Conservation (phyloP, 2,888 invertebrate species). For the Scrobipalpa costella region DNA sequence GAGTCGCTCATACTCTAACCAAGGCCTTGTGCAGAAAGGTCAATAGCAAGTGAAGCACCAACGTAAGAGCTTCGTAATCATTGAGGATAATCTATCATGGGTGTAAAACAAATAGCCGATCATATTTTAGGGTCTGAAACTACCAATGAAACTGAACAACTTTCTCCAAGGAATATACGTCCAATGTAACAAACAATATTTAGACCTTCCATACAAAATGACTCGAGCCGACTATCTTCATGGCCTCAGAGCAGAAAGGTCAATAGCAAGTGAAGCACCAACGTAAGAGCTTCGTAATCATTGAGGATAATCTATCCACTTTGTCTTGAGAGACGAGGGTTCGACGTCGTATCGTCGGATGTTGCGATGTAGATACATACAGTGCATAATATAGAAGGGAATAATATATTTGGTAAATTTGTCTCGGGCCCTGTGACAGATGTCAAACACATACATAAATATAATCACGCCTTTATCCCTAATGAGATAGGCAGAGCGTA, state of each 20-base stretch:
- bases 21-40: not conserved
- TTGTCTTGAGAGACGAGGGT: not conserved
- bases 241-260: not conserved
- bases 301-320: conserved; percentile 8
- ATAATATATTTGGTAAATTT: too few relatives aligned
- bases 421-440: too few relatives aligned
- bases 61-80: not conserved
- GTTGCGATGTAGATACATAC: not conserved
- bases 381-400: not conserved
- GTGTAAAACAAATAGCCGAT: too few relatives aligned
- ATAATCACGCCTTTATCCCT: too few relatives aligned
- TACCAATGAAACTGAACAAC: too few relatives aligned
- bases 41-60: not conserved
- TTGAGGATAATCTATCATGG: not conserved
- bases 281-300: not conserved
- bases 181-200: too few relatives aligned
- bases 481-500: too few relatives aligned
- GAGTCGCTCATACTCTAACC: not conserved
- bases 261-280: not conserved
- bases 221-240: too few relatives aligned
- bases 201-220: too few relatives aligned
- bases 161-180: too few relatives aligned
- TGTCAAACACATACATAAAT: too few relatives aligned
- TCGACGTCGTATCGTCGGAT: conserved; percentile 6
- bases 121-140: too few relatives aligned